Conservation (phyloP, 1,140 invertebrate species). For the Drosophila fuyamai region DNA sequence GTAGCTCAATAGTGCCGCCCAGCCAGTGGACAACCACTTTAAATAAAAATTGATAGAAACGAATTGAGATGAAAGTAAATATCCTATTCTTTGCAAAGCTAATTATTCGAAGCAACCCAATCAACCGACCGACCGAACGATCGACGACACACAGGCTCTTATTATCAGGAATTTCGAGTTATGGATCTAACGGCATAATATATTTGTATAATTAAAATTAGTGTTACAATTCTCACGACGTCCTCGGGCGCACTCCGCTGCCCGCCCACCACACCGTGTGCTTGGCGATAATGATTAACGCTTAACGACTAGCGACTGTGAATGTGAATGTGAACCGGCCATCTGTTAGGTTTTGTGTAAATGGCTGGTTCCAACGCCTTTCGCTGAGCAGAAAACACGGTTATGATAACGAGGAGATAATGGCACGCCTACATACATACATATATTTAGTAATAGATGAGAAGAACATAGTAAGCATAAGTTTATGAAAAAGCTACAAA, state of each 20-base stretch:
- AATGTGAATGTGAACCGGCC: slow-evolving; percentile 28
- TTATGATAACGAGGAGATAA: slow-evolving; percentile 26
- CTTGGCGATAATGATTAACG: slow-evolving; percentile 47
- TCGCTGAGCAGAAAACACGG: slow-evolving; percentile 37
- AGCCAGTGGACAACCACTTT: slow-evolving; percentile 56
- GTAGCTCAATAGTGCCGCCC: slow-evolving; percentile 77
- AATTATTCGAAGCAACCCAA: slow-evolving; percentile 52
- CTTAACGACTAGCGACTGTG: slow-evolving; percentile 22
- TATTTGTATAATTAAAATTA: slow-evolving; percentile 82
- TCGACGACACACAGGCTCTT: slow-evolving; percentile 73
- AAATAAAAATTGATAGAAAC: slow-evolving; percentile 47
- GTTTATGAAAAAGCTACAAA: slow-evolving; percentile 65
- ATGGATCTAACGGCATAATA: slow-evolving; percentile 73
- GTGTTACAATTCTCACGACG: slow-evolving; percentile 78
- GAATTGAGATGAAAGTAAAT: slow-evolving; percentile 48
- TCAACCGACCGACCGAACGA: slow-evolving; percentile 59
- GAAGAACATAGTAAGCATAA: slow-evolving; percentile 72
- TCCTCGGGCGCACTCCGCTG: slow-evolving; percentile 61
- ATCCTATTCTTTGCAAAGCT: slow-evolving; percentile 72
- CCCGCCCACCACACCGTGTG: slow-evolving; percentile 60
- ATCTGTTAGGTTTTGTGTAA: slow-evolving; percentile 56
- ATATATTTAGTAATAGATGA: slow-evolving; percentile 79
- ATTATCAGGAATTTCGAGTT: slow-evolving; percentile 73
- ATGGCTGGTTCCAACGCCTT: slow-evolving; percentile 48
- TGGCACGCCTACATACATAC: slow-evolving; percentile 46